phyloP scores from a whole-genome alignment of 2,113 vertebrate species.

The Alligator mississippiensis region DNA sequence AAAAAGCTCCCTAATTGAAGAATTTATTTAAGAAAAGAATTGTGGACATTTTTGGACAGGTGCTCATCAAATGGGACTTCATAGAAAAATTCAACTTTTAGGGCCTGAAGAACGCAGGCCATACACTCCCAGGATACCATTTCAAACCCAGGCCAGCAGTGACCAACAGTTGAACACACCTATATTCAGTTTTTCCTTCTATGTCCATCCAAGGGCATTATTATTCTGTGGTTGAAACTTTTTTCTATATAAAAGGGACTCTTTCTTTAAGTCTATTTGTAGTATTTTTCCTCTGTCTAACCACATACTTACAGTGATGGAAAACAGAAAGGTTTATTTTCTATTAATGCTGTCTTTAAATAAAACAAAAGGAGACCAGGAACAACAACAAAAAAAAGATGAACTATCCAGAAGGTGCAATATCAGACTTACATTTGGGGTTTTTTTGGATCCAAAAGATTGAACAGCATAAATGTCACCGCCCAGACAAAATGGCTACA shows the following conservation, averaged over 20 bases:
- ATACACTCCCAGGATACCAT: neutral
- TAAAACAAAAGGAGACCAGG: constrained; percentile 40
- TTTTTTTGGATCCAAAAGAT: constrained; percentile 10
- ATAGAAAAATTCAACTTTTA: neutral
- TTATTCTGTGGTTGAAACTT: neutral
- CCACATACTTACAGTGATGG: neutral
- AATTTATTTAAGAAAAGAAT: no score
- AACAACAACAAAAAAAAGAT: constrained; percentile 26
- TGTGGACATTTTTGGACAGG: no score
- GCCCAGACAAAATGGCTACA: neutral
- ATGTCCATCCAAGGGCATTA: neutral
- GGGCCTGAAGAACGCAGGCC: neutral
- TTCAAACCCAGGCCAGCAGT: neutral
- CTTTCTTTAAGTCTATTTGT: neutral
- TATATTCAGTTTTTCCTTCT: neutral
- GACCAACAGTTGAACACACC: neutral
- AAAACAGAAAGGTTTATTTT: constrained; percentile 6
- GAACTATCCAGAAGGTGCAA: constrained; percentile 52
- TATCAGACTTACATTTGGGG: constrained; percentile 25
- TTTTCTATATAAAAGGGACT: neutral
- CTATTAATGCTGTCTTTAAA: neutral
- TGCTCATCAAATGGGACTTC: neutral
- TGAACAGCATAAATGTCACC: constrained; percentile 4
- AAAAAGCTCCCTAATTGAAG: neutral
- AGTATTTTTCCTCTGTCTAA: constrained; percentile 43